Evolutionary conservation across 1,140 invertebrate genomes (phyloP), one percentile per base, ranked within the genome.

Genomic region (Zaprionus tsacasi): DNA sequence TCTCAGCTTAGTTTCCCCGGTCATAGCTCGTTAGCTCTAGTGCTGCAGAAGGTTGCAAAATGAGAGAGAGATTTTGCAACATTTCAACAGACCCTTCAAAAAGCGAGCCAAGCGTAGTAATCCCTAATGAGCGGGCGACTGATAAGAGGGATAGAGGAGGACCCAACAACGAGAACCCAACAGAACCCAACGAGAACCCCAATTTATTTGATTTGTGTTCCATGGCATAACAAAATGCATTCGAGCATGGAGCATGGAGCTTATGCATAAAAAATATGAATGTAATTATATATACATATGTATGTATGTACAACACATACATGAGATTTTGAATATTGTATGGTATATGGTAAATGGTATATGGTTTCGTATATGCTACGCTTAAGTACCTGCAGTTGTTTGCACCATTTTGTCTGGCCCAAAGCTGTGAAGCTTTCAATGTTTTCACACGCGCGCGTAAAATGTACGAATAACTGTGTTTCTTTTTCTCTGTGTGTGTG

Each of bases 341-440:
- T 35, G 15, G n/a, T 38, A n/a, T 13, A 40, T 54, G 65, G 48
- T 56, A 66, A 59, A 43, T 60, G 52, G 27, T 30, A 30, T 10
- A 36, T 56, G 38, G n/a, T 21, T 2, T 21, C 13, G 21, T 52
- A 55, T 40, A 57, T 27, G 33, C 12, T 10, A 5, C 3, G 27
- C 27, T 60, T 60, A 80, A 60, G 68, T 88, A 88, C 83, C 83
- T 88, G 83, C 77, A 83, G 48, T 88, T 79, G 74, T 83, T 89
- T 89, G 83, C 80, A 88, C 83, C 83, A 88, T 88, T 80, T 78
- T 78, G 63, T 70, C 56, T 48, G 68, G 27, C 56, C 17, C 45
- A 57, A 74, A 74, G 66, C 66, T 57, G 52, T 45, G 59, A 75
- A 75, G 72, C 72, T 75, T 75, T 75, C 38, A 70, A 70, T 54